Conservation (phyloP, 2,888 invertebrate species). For the Argyresthia albistria region DNA sequence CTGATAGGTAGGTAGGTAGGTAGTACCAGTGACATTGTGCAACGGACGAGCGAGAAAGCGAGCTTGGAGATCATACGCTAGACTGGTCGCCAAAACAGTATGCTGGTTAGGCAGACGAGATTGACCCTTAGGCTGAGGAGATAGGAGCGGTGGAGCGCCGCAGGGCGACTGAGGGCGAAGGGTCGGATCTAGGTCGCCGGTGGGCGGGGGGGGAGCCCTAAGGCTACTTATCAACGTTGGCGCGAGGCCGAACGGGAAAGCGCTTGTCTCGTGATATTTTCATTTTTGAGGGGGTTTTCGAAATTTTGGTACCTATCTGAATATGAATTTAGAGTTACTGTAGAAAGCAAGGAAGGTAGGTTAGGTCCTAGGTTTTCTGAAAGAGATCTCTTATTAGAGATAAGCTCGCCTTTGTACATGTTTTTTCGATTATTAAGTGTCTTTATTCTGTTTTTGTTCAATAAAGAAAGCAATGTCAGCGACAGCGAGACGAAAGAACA, state of each 20-base stretch:
- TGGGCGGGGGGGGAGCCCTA: slow-evolving; percentile 50
- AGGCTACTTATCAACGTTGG: slow-evolving; percentile 61
- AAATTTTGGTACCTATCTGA: not conserved
- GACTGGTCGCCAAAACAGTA: not conserved
- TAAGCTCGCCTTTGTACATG: too few relatives aligned
- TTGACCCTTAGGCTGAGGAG: not conserved
- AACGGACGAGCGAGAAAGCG: slow-evolving; percentile 5
- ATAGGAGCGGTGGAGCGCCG: not conserved
- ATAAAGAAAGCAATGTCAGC: too few relatives aligned
- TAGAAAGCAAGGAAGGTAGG: too few relatives aligned
- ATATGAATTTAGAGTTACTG: too few relatives aligned
- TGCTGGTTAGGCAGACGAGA: not conserved
- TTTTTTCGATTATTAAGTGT: too few relatives aligned
- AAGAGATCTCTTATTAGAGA: too few relatives aligned
- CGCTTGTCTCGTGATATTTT: slow-evolving; percentile 16
- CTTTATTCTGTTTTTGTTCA: too few relatives aligned
- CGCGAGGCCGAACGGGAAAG: slow-evolving; percentile 35
- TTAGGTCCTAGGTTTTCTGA: too few relatives aligned
- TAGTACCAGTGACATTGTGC: slow-evolving; percentile 5
- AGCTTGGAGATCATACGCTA: slow-evolving; percentile 2
- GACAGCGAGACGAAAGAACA: too few relatives aligned
- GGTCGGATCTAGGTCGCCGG: slow-evolving; percentile 41
- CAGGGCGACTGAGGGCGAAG: slow-evolving; percentile 30
- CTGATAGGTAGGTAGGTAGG: not conserved
- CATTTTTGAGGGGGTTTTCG: not conserved